Evolutionary conservation across 2,113 vertebrate genomes (phyloP).

Genomic region (Chaetodon trifascialis): DNA sequence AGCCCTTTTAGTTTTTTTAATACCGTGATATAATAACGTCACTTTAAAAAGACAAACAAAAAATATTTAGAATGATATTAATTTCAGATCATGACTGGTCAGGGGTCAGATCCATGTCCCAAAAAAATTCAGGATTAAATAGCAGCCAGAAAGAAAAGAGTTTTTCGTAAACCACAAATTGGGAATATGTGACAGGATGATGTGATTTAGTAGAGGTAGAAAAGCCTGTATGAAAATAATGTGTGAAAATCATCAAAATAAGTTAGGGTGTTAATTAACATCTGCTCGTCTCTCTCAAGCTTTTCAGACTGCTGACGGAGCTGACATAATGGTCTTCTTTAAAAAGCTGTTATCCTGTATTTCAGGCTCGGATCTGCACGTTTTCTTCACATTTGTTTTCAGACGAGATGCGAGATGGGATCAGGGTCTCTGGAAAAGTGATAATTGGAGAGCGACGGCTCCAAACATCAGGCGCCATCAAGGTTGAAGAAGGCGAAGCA

Average conservation of each 20-base stretch:
- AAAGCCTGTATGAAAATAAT: not conserved
- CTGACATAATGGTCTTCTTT: not conserved
- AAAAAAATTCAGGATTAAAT: not conserved
- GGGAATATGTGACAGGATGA: not conserved
- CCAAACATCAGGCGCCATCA: not conserved
- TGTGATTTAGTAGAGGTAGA: not conserved
- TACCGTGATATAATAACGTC: too few relatives aligned
- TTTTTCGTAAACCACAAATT: not conserved
- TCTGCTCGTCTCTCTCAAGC: not conserved
- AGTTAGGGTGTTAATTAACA: constrained; percentile 37
- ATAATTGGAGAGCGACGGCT: constrained; percentile 21
- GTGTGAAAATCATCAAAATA: constrained; percentile 38
- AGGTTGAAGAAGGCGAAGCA: not conserved
- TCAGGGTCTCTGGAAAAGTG: constrained; percentile 1
- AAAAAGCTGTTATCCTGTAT: not conserved
- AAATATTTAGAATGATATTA: too few relatives aligned
- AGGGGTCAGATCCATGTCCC: not conserved
- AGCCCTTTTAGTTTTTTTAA: too few relatives aligned
- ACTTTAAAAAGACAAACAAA: too few relatives aligned
- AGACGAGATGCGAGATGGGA: not conserved
- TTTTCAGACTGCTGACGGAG: not conserved
- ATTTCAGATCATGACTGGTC: not conserved
- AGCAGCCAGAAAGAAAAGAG: not conserved
- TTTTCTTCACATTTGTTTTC: not conserved
- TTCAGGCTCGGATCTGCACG: not conserved